Conservation (phyloP, 2,113 vertebrate genomes). For the Porphyrio hochstetteri region DNA sequence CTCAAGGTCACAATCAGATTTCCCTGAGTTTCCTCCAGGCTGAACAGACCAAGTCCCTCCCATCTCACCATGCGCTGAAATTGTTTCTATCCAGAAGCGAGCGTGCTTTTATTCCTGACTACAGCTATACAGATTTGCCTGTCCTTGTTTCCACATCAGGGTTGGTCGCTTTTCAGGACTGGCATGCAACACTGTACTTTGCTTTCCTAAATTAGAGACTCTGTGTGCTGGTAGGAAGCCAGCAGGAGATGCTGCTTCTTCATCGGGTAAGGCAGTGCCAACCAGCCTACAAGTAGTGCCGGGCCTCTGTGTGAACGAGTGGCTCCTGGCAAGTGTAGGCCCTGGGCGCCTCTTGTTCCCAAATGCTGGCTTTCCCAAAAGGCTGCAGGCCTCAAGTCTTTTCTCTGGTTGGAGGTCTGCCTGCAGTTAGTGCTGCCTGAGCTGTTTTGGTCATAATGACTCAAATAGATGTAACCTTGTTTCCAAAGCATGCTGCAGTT, state of each 20-base stretch:
- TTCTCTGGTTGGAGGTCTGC: constrained; percentile 24
- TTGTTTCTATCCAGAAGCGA: background rate
- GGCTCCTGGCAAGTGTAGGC: background rate
- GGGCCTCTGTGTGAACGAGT: background rate
- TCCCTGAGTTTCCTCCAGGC: background rate
- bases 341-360: background rate
- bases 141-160: constrained; percentile 1
- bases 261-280: background rate
- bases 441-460: background rate
- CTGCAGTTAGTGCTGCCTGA: constrained; percentile 13
- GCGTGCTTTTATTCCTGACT: background rate
- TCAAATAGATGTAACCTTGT: constrained; percentile 34
- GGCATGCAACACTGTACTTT: constrained; percentile 7
- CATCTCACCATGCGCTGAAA: background rate
- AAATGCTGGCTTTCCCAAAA: constrained; percentile 16
- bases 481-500: constrained; percentile 7
- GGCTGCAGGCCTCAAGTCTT: background rate
- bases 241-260: constrained; percentile 24
- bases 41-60: background rate
- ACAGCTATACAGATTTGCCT: background rate
- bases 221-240: constrained; percentile 15
- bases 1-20: background rate
- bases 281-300: background rate
- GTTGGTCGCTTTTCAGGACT: constrained; percentile 37
- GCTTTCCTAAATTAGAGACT: constrained; percentile 42